These are phyloP conservation scores for Stratiomys singularior DNA, from an alignment of 2,888 invertebrate species.

Conservation along the genomic window DNA sequence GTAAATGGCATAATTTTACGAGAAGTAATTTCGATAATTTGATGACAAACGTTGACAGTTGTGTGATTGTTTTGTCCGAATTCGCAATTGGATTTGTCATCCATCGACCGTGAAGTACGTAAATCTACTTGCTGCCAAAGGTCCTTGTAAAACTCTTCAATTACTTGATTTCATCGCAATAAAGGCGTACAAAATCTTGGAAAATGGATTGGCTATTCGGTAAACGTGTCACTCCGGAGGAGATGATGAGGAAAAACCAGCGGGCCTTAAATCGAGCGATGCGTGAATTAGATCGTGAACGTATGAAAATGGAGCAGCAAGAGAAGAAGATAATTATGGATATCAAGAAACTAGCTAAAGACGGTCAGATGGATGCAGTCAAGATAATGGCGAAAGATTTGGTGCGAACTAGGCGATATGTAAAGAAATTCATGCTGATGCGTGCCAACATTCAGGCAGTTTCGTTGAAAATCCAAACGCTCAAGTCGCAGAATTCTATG, in stretches of 20 bases:
- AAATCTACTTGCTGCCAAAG: not conserved
- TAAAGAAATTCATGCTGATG: slow-evolving; percentile 99
- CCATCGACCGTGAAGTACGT: not conserved
- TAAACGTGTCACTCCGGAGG: slow-evolving; percentile 94
- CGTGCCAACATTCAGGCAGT: slow-evolving; percentile 99
- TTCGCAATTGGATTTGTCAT: slow-evolving; percentile 43
- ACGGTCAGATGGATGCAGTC: slow-evolving; percentile 99
- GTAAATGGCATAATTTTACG: slow-evolving; percentile 7
- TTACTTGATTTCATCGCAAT: not conserved
- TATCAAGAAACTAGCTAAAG: slow-evolving; percentile 98
- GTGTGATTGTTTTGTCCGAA: slow-evolving; percentile 35
- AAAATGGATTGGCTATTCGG: slow-evolving; percentile 96
- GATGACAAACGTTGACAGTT: not conserved
- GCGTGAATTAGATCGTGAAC: slow-evolving; percentile 95
- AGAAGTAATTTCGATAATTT: no score
- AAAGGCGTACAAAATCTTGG: not conserved
- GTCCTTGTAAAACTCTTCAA: slow-evolving; percentile 4
- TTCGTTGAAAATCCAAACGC: slow-evolving; percentile 95
- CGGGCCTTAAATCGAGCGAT: slow-evolving; percentile 97
- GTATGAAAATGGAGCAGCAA: slow-evolving; percentile 96
- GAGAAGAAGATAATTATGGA: slow-evolving; percentile 98
- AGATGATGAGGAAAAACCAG: slow-evolving; percentile 98
- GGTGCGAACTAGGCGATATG: slow-evolving; percentile 93
- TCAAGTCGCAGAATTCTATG: slow-evolving; percentile 99
- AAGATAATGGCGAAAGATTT: slow-evolving; percentile 99